Conservation (phyloP, 2,113 vertebrate genomes). For the Amblyornis subalaris region DNA sequence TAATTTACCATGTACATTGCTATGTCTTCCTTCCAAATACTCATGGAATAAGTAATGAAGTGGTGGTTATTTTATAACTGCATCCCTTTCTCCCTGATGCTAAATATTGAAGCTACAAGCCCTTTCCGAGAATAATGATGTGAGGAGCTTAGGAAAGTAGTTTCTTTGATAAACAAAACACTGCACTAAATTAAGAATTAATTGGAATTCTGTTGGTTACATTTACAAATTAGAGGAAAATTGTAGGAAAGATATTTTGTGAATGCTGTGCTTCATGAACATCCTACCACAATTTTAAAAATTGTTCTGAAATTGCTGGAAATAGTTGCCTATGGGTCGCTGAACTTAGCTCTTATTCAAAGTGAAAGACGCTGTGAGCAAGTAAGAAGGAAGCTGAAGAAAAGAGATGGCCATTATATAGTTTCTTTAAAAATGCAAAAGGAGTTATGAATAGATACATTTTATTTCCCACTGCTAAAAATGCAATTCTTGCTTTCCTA, state of each 20-base stretch:
- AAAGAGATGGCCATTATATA: not conserved
- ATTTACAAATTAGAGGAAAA: not conserved
- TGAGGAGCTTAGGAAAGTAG: not conserved
- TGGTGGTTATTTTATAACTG: not conserved
- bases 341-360: not conserved
- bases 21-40: not conserved
- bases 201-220: not conserved
- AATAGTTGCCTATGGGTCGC: not conserved
- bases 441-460: not conserved
- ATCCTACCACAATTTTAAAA: not conserved
- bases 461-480: constrained; percentile 6
- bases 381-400: not conserved
- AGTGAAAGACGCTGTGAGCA: not conserved
- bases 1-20: not conserved
- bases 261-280: not conserved
- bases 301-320: not conserved
- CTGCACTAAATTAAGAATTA: not conserved
- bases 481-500: not conserved
- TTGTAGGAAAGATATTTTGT: not conserved
- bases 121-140: not conserved
- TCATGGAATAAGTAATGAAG: constrained; percentile 19
- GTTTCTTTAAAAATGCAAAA: not conserved
- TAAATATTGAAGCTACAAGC: constrained; percentile 41
- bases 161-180: not conserved
- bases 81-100: not conserved